phyloP scores from a whole-genome alignment of 2,888 invertebrate genomes.

The Vandiemenella viatica region DNA sequence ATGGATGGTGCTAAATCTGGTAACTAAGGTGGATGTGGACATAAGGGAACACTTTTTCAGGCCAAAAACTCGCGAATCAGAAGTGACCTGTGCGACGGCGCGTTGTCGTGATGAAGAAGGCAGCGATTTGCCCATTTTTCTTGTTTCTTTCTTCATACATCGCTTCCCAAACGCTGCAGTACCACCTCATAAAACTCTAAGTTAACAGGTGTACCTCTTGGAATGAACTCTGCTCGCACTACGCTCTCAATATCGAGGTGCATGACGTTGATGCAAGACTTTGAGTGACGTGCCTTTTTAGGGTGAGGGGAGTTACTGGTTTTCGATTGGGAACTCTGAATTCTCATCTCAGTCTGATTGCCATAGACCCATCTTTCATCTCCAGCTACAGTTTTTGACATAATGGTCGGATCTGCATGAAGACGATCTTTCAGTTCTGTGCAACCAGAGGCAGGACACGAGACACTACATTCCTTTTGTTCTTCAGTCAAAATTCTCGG shows the following conservation, averaged over 20 bases:
- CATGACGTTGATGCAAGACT: not conserved
- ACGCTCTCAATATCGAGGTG: slow-evolving; percentile 11
- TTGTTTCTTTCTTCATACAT: slow-evolving; percentile 6
- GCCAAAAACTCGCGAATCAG: too few relatives aligned
- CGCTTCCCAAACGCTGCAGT: slow-evolving; percentile 13
- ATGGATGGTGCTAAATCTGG: not conserved
- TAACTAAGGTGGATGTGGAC: not conserved
- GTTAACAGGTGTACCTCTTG: slow-evolving; percentile 3
- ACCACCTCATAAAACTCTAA: slow-evolving; percentile 10
- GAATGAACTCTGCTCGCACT: slow-evolving; percentile 15
- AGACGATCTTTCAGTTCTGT: too few relatives aligned
- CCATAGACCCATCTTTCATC: not conserved
- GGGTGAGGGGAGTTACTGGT: not conserved
- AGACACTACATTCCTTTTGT: too few relatives aligned
- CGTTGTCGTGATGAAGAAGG: not conserved
- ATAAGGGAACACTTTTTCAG: too few relatives aligned
- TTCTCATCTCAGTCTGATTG: not conserved
- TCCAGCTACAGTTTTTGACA: not conserved
- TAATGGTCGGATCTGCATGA: not conserved
- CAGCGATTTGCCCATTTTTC: slow-evolving; percentile 4
- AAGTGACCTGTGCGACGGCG: not conserved
- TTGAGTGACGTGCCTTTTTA: not conserved
- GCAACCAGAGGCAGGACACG: not conserved
- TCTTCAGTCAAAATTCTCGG: not conserved
- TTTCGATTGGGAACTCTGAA: not conserved